phyloP scores from a whole-genome alignment of 1,140 invertebrate genomes.

The Bombus sylvicola region DNA sequence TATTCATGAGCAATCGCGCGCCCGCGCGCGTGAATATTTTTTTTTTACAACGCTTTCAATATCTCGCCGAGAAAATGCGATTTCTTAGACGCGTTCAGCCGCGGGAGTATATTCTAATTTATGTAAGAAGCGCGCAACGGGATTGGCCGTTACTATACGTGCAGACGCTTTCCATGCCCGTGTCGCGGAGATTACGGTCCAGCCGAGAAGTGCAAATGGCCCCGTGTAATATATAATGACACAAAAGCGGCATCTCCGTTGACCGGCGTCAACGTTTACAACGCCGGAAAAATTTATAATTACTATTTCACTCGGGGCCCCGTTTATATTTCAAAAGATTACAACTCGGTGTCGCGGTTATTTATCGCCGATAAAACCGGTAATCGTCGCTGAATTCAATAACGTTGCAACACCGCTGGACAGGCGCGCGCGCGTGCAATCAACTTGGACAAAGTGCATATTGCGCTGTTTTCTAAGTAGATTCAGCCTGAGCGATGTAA shows the following conservation, averaged over 20 bases:
- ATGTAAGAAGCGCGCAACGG: conserved; percentile 43
- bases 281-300: conserved; percentile 42
- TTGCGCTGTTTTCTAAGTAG: not conserved
- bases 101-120: conserved; percentile 44
- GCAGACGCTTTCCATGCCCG: conserved; percentile 34
- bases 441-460: not conserved
- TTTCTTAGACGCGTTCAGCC: conserved; percentile 36
- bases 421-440: not conserved
- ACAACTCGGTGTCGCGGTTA: conserved; percentile 39
- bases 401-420: not conserved
- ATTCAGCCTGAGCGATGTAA: not conserved
- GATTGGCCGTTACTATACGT: conserved; percentile 25
- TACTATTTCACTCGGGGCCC: conserved; percentile 33
- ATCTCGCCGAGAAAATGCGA: conserved; percentile 31
- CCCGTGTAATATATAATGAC: conserved; percentile 41
- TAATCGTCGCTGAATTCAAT: conserved; percentile 18
- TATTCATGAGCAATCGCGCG: conserved; percentile 21
- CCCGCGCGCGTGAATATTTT: not conserved
- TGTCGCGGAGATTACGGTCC: conserved; percentile 40
- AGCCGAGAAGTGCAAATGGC: conserved; percentile 40
- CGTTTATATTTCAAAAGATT: conserved; percentile 6
- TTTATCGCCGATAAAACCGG: conserved; percentile 40
- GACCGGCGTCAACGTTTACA: conserved; percentile 33
- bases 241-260: conserved; percentile 16
- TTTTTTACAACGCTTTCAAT: conserved; percentile 32